These are phyloP conservation scores for Eucidaris tribuloides DNA, from an alignment of 35 echinoderm and acorn worm genomes.

Conservation along the genomic window DNA sequence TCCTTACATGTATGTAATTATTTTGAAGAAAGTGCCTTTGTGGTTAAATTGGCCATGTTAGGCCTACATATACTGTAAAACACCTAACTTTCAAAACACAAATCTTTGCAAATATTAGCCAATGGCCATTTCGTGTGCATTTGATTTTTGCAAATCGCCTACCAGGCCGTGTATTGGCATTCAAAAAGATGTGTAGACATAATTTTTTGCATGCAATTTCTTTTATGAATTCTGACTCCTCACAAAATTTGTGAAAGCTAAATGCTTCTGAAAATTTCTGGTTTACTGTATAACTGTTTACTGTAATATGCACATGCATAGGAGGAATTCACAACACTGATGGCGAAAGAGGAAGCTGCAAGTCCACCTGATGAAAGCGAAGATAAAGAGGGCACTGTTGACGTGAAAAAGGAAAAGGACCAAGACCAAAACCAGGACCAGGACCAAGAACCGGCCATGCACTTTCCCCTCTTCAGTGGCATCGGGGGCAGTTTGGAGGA, in stretches of 20 bases:
- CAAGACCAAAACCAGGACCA: not conserved
- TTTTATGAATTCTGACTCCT: not conserved
- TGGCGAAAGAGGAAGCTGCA: not conserved
- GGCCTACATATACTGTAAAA: no score
- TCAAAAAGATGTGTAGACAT: no score
- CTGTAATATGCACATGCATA: no score
- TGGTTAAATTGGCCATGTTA: no score
- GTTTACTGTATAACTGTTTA: not conserved
- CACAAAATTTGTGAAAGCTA: not conserved
- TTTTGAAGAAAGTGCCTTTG: no score
- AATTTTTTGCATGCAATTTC: not conserved
- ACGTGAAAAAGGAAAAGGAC: not conserved
- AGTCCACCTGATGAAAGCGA: not conserved
- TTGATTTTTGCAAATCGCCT: no score
- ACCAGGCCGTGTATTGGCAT: no score
- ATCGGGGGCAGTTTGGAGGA: constrained; percentile 17
- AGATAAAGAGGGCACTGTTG: not conserved
- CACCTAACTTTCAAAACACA: no score
- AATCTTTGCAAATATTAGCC: no score
- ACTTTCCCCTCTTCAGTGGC: constrained; percentile 22
- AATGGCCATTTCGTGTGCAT: no score
- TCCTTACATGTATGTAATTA: no score
- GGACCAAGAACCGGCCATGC: constrained; percentile 24
- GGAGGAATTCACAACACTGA: no score
- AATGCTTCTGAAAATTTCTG: not conserved